These are phyloP conservation scores for Zhuqinia jingwanae DNA, from an alignment of 2,888 invertebrate species.

Conservation along the genomic window DNA sequence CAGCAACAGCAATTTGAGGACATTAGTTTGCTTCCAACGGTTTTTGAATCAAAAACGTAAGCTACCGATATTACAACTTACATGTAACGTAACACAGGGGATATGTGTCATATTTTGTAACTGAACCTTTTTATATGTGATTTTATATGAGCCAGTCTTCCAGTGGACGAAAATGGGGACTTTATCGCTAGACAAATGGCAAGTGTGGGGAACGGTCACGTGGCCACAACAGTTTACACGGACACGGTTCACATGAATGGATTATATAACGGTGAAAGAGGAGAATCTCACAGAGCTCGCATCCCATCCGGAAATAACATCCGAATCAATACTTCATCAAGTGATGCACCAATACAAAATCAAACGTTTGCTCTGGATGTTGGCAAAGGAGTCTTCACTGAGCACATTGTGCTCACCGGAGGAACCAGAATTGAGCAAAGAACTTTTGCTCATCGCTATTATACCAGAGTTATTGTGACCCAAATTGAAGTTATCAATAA, in stretches of 20 bases:
- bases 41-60: conserved; percentile 71
- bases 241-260: conserved; percentile 79
- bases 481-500: conserved; percentile 70
- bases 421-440: conserved; percentile 71
- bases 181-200: conserved; percentile 76
- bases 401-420: conserved; percentile 56
- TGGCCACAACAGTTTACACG: conserved; percentile 78
- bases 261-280: conserved; percentile 78
- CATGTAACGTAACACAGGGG: neutral
- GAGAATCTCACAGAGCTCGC: conserved; percentile 78
- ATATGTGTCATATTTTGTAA: neutral
- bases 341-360: conserved; percentile 15
- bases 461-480: conserved; percentile 75
- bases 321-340: conserved; percentile 41
- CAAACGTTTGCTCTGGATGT: conserved; percentile 75
- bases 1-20: conserved; percentile 67
- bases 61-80: too few species aligned
- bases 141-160: too few species aligned
- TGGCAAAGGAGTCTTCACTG: conserved; percentile 75
- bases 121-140: too few species aligned
- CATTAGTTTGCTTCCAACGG: conserved; percentile 65
- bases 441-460: conserved; percentile 78
- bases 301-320: conserved; percentile 78
- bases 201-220: conserved; percentile 79
- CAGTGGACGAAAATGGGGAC: conserved; percentile 70